Evolutionary conservation across 2,113 vertebrate genomes (phyloP).

Genomic region (Nyctereutes procyonoides): DNA sequence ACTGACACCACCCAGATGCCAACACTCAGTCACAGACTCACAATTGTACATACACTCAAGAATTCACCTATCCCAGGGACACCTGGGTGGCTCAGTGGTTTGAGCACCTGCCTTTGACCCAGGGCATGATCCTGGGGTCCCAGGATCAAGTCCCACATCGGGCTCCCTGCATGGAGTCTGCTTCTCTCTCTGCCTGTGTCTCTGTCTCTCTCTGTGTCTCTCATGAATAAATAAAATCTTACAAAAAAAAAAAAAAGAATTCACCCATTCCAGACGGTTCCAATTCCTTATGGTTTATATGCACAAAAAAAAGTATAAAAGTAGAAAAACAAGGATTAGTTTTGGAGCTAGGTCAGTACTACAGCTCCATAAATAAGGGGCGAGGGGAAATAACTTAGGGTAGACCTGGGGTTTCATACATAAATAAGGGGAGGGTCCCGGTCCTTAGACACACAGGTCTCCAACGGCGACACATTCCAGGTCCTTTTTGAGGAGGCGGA

Average conservation of each 20-base stretch:
- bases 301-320: conserved; percentile 14
- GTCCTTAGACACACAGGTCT: neutral
- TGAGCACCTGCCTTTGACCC: too few relatives aligned
- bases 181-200: too few relatives aligned
- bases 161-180: too few relatives aligned
- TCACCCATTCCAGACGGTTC: neutral
- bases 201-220: too few relatives aligned
- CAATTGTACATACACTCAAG: neutral
- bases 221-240: too few relatives aligned
- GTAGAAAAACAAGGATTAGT: conserved; percentile 46
- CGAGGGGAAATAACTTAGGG: conserved; percentile 25
- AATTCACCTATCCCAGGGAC: neutral
- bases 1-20: neutral
- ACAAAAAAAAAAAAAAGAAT: neutral
- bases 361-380: neutral
- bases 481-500: conserved; percentile 22
- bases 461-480: neutral
- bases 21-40: neutral
- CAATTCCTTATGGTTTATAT: conserved; percentile 10
- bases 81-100: too few relatives aligned
- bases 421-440: neutral
- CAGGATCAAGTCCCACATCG: too few relatives aligned
- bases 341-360: neutral
- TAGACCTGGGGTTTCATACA: neutral
- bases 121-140: too few relatives aligned